phyloP scores from a whole-genome alignment of 2,113 vertebrate genomes.

The Motacilla tschutschensis region DNA sequence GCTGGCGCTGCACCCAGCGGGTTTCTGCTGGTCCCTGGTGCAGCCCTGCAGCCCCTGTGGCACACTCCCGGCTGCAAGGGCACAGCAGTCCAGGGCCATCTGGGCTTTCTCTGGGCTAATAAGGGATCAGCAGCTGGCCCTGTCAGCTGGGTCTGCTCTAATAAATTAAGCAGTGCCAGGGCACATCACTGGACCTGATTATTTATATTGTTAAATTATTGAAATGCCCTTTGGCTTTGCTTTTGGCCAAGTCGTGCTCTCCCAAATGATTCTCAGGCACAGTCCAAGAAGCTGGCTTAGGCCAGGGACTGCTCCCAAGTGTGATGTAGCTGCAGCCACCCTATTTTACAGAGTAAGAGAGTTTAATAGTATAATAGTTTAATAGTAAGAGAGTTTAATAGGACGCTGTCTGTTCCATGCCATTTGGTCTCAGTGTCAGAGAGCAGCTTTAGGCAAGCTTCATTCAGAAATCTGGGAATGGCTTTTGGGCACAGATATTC shows the following conservation, averaged over 20 bases:
- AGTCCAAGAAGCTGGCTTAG: neutral
- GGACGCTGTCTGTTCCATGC: neutral
- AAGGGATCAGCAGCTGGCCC: neutral
- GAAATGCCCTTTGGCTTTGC: slow-evolving; percentile 27
- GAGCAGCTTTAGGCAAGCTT: neutral
- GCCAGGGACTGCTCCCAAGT: neutral
- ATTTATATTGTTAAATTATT: slow-evolving; percentile 48
- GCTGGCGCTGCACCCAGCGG: accelerated
- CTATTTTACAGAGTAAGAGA: neutral
- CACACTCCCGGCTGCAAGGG: neutral
- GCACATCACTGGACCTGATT: slow-evolving; percentile 3
- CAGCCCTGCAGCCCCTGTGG: neutral
- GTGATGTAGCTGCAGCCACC: neutral
- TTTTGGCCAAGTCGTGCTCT: slow-evolving; percentile 3
- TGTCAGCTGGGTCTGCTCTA: slow-evolving; percentile 29
- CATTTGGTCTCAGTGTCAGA: neutral
- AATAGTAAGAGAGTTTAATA: neutral
- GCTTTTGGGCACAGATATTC: neutral
- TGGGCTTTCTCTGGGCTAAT: neutral
- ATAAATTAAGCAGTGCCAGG: slow-evolving; percentile 21
- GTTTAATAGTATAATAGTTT: neutral
- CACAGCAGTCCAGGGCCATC: neutral
- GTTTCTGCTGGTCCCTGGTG: neutral
- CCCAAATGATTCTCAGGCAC: neutral
- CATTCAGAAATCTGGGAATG: neutral